Evolutionary conservation across 2,888 invertebrate species (phyloP).

Genomic region (Steromphala cineraria): DNA sequence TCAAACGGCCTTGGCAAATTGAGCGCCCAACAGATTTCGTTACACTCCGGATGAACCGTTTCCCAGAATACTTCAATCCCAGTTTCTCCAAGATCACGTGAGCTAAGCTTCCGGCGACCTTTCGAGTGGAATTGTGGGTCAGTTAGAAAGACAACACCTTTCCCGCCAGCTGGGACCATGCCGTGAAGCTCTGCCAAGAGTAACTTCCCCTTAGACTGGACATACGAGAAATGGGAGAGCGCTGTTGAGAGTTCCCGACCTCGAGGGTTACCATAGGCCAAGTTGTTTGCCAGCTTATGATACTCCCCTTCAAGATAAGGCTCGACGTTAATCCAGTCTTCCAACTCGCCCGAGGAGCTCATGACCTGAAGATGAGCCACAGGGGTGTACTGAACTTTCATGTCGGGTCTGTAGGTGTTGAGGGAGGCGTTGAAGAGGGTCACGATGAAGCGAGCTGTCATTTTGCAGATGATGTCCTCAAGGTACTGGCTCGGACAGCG

Average conservation of each 20-base stretch:
- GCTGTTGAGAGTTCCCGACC: conserved; percentile 32
- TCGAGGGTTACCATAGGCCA: conserved; percentile 29
- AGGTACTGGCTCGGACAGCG: conserved; percentile 30
- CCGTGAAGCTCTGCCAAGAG: conserved; percentile 45
- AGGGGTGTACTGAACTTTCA: conserved; percentile 30
- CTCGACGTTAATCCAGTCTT: conserved; percentile 40
- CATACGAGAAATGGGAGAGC: conserved; percentile 36
- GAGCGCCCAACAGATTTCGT: conserved; percentile 32
- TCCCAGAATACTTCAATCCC: conserved; percentile 41
- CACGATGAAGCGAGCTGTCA: conserved; percentile 36
- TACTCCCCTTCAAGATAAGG: conserved; percentile 37
- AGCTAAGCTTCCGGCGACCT: conserved; percentile 24
- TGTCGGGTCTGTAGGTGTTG: conserved; percentile 15
- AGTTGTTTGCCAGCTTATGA: conserved; percentile 36
- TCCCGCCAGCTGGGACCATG: conserved; percentile 29
- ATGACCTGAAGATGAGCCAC: conserved; percentile 31
- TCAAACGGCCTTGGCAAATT: conserved; percentile 25
- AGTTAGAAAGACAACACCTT: conserved; percentile 37
- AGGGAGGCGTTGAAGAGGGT: conserved; percentile 39
- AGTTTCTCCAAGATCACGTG: conserved; percentile 28
- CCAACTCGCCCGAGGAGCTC: conserved; percentile 25
- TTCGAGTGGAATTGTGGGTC: conserved; percentile 42
- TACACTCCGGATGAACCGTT: conserved; percentile 36
- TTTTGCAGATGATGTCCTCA: conserved; percentile 38
- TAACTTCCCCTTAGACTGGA: conserved; percentile 28